Percentiles rank a stretch among this genome's conserved stretches.
Evolutionary conservation across 2,113 vertebrate genomes (phyloP).

Genomic region (Leuciscus idus): DNA sequence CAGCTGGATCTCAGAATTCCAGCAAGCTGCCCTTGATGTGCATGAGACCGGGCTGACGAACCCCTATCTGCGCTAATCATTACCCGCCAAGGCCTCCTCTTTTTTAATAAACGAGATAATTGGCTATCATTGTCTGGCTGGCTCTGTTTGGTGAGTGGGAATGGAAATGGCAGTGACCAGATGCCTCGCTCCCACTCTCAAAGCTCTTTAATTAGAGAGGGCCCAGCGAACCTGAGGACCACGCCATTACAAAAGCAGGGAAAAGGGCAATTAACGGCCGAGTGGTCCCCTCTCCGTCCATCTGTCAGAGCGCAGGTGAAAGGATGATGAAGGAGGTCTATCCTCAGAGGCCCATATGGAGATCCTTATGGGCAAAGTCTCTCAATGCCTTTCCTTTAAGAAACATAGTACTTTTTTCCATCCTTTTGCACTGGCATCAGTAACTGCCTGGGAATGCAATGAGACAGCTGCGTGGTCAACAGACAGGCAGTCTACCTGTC

Average conservation of each 20-base stretch:
- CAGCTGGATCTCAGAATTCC: slow-evolving; percentile 48
- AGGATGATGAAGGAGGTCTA: slow-evolving; percentile 61
- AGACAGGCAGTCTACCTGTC: slow-evolving; percentile 49
- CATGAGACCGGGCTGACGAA: slow-evolving; percentile 35
- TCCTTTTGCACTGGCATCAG: slow-evolving; percentile 51
- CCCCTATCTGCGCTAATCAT: slow-evolving; percentile 63
- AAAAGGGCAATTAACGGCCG: slow-evolving; percentile 83
- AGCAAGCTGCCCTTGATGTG: slow-evolving; percentile 23
- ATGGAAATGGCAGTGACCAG: slow-evolving; percentile 80
- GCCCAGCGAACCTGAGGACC: slow-evolving; percentile 78
- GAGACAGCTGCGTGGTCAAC: slow-evolving; percentile 49
- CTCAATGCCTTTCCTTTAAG: slow-evolving; percentile 52
- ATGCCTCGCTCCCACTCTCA: slow-evolving; percentile 74
- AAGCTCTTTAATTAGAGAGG: slow-evolving; percentile 83
- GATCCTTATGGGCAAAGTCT: slow-evolving; percentile 59
- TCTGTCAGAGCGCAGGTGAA: slow-evolving; percentile 81
- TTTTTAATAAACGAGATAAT: slow-evolving; percentile 73
- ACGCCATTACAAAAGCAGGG: slow-evolving; percentile 66
- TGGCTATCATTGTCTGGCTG: slow-evolving; percentile 74
- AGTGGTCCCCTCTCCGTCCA: slow-evolving; percentile 68
- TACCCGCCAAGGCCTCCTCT: slow-evolving; percentile 64
- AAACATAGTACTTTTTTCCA: slow-evolving; percentile 51
- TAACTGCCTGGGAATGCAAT: slow-evolving; percentile 59
- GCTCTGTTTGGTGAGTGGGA: slow-evolving; percentile 55
- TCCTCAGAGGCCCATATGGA: slow-evolving; percentile 60